Conservation (phyloP, 2,113 vertebrate species). For the Pterocles burchelli region DNA sequence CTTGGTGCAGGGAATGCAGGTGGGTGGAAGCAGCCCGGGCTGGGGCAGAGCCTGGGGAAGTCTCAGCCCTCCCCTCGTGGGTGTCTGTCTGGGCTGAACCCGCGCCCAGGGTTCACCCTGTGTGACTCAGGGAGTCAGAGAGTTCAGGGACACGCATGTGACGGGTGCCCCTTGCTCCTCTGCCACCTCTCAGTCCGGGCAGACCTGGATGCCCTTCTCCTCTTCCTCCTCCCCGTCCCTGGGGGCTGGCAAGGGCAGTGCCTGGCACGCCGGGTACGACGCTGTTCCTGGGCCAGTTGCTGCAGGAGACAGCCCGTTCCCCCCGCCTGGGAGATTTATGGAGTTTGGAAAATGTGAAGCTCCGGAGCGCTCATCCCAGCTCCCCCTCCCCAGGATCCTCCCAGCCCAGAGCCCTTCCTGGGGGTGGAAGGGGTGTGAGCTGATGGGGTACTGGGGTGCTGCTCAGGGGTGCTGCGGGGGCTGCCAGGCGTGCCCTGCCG, state of each 20-base stretch:
- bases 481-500: rapidly evolving
- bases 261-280: rapidly evolving
- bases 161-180: background rate
- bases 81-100: background rate
- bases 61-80: background rate
- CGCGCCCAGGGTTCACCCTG: rapidly evolving
- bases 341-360: background rate
- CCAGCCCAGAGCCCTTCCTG: rapidly evolving
- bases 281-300: background rate
- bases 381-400: background rate
- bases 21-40: background rate
- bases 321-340: background rate
- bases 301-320: background rate
- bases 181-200: background rate
- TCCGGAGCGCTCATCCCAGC: rapidly evolving
- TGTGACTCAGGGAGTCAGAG: background rate
- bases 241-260: background rate
- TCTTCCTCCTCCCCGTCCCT: too few species aligned
- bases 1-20: background rate
- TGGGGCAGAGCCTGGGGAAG: background rate
- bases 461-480: background rate
- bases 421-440: background rate
- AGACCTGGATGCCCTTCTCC: background rate
- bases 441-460: background rate
- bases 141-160: background rate